phyloP scores from a whole-genome alignment of 2,888 invertebrate species.

The Oxycera nigricornis region DNA sequence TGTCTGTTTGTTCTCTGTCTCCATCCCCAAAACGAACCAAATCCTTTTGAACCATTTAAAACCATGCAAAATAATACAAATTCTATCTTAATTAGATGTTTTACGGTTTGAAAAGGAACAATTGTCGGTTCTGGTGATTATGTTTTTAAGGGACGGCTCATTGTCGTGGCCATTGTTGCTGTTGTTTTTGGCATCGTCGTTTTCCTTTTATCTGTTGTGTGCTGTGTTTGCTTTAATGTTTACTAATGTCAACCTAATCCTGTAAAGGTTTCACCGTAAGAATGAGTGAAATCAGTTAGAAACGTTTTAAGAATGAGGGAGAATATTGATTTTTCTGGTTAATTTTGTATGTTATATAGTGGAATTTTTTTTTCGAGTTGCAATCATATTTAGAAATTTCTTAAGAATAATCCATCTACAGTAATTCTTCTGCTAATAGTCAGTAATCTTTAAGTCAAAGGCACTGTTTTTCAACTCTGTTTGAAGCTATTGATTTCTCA shows the following conservation, averaged over 20 bases:
- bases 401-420: too few relatives aligned
- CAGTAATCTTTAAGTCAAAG: too few relatives aligned
- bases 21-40: neutral
- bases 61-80: conserved; percentile 22
- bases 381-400: too few relatives aligned
- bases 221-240: neutral
- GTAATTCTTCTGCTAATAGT: too few relatives aligned
- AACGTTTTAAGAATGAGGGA: too few relatives aligned
- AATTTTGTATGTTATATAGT: too few relatives aligned
- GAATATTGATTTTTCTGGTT: conserved; percentile 8
- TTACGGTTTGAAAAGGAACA: conserved; percentile 23
- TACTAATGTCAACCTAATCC: neutral
- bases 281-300: too few relatives aligned
- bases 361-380: too few relatives aligned
- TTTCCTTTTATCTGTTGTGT: neutral
- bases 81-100: conserved; percentile 30
- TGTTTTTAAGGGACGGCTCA: neutral
- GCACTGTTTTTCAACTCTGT: too few relatives aligned
- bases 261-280: too few relatives aligned
- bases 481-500: too few relatives aligned
- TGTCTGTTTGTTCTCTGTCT: neutral
- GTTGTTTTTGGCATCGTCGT: neutral
- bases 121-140: conserved; percentile 1
- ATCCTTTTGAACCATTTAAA: conserved; percentile 23
- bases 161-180: neutral